Evolutionary conservation across 2,113 vertebrate genomes (phyloP).

Genomic region (Hucho hucho): DNA sequence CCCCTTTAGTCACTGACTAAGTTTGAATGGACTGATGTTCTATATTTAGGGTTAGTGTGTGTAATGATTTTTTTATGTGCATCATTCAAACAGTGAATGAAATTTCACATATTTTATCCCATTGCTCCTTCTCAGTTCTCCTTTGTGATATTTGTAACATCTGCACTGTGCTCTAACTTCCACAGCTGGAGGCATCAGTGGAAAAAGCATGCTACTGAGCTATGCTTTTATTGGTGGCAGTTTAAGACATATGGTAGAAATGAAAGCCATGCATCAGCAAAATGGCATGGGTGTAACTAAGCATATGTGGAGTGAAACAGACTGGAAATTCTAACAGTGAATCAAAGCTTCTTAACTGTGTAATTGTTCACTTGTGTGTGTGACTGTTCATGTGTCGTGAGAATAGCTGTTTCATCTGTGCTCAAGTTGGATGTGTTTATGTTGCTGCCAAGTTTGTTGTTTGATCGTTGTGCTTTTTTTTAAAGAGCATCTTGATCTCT

Average conservation of each 20-base stretch:
- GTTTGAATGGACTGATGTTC: not conserved
- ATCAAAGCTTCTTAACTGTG: slow-evolving; percentile 25
- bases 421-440: not conserved
- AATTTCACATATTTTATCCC: not conserved
- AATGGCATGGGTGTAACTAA: not conserved
- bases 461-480: not conserved
- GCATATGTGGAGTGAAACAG: not conserved
- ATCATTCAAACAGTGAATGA: not conserved
- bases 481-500: not conserved
- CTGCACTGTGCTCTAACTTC: not conserved
- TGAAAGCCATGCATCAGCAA: slow-evolving; percentile 8
- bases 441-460: slow-evolving; percentile 4
- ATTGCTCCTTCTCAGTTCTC: not conserved
- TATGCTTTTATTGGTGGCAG: not conserved
- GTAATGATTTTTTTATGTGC: not conserved
- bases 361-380: slow-evolving; percentile 40
- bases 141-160: not conserved
- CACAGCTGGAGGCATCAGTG: too few relatives aligned
- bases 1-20: not conserved
- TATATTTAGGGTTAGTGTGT: not conserved
- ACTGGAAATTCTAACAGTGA: slow-evolving; percentile 4
- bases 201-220: too few relatives aligned
- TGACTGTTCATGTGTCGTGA: slow-evolving; percentile 15
- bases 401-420: slow-evolving; percentile 8
- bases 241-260: slow-evolving; percentile 41